Evolutionary conservation across 2,888 invertebrate genomes (phyloP).

Genomic region (Drosophila tripunctata): DNA sequence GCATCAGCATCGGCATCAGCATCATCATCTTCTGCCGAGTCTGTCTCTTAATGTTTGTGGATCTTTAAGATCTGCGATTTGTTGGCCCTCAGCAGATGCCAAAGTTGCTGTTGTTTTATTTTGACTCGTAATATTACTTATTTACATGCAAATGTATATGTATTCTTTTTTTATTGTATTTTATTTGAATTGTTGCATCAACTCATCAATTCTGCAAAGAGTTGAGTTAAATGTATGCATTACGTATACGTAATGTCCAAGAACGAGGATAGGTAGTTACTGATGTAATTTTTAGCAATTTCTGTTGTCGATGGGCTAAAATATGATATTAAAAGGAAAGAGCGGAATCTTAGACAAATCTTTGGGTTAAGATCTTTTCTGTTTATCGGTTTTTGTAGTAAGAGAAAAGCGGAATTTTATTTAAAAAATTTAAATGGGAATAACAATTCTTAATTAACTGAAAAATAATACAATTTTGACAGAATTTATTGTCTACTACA

Average conservation of each 20-base stretch:
- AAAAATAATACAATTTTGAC: too few species aligned
- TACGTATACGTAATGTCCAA: neutral
- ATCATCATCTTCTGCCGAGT: too few species aligned
- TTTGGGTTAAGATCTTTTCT: too few species aligned
- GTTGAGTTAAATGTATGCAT: neutral
- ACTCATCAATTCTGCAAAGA: conserved; percentile 46
- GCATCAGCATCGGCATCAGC: conserved; percentile 50
- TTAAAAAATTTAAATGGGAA: too few species aligned
- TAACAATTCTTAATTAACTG: too few species aligned
- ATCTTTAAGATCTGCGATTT: conserved; percentile 36
- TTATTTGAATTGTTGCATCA: conserved; percentile 45
- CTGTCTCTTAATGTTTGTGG: neutral
- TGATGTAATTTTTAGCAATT: neutral
- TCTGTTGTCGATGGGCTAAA: too few species aligned
- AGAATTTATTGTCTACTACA: too few species aligned
- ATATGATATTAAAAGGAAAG: too few species aligned
- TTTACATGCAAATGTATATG: conserved; percentile 13
- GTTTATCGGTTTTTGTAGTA: too few species aligned
- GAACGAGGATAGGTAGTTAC: neutral
- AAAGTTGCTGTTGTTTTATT: conserved; percentile 7
- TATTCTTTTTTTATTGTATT: conserved; percentile 2
- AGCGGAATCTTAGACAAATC: too few species aligned
- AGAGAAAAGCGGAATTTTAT: too few species aligned
- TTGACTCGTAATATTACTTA: conserved; percentile 35
- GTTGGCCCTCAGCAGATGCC: conserved; percentile 41